phyloP scores from a whole-genome alignment of 2,888 invertebrate genomes.

The Ochropleura plecta region DNA sequence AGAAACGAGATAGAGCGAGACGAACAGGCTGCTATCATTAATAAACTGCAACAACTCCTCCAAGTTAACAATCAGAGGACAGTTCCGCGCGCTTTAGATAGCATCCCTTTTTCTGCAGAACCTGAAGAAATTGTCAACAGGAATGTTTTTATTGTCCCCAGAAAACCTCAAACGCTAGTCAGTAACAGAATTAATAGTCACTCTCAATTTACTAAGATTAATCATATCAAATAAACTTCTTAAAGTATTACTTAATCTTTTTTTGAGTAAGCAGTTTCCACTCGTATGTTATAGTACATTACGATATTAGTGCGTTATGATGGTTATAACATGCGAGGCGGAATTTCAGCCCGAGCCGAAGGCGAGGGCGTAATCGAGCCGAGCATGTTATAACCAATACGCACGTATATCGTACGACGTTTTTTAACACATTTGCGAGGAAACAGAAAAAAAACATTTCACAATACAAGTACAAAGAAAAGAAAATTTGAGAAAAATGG shows the following conservation, averaged over 20 bases:
- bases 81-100: conserved; percentile 57
- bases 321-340: too few relatives aligned
- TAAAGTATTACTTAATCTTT: conserved; percentile 7
- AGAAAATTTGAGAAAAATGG: too few relatives aligned
- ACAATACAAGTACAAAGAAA: too few relatives aligned
- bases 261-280: not conserved
- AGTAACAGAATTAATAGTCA: conserved; percentile 23
- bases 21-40: conserved; percentile 81
- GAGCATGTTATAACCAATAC: too few relatives aligned
- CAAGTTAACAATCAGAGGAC: conserved; percentile 68
- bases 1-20: conserved; percentile 85
- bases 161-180: conserved; percentile 12
- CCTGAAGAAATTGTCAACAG: conserved; percentile 43
- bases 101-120: conserved; percentile 56
- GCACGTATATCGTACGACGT: too few relatives aligned
- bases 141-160: conserved; percentile 59
- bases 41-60: conserved; percentile 77
- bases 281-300: too few relatives aligned
- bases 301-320: too few relatives aligned
- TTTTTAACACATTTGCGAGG: too few relatives aligned
- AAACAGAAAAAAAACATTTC: too few relatives aligned
- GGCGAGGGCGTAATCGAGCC: too few relatives aligned
- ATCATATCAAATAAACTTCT: conserved; percentile 37
- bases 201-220: conserved; percentile 42
- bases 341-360: too few relatives aligned